Percentiles rank a stretch among this genome's conserved stretches.
Conservation (phyloP, 2,113 vertebrate species). For the Budorcas taxicolor region DNA sequence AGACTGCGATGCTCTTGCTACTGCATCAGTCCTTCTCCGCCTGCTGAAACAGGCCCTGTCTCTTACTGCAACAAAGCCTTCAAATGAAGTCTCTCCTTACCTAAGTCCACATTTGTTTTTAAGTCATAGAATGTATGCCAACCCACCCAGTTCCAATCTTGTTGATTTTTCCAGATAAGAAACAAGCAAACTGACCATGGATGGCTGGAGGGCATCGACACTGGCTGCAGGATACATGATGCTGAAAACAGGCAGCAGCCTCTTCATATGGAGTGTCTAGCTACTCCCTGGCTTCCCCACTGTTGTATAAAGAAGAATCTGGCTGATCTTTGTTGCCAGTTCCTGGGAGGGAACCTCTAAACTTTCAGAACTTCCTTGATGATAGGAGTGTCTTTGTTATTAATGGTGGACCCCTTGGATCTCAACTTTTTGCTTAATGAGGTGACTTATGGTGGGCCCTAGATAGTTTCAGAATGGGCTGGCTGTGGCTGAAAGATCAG, state of each 20-base stretch:
- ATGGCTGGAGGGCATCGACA: background rate
- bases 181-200: background rate
- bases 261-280: background rate
- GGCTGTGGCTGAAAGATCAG: background rate
- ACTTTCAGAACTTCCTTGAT: background rate
- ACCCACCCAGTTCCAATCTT: background rate
- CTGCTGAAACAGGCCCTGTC: background rate
- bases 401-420: background rate
- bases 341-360: background rate
- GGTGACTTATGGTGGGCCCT: background rate
- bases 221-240: too few relatives aligned
- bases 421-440: background rate
- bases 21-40: too few relatives aligned
- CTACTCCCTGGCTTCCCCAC: background rate
- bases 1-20: background rate
- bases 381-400: background rate
- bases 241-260: background rate
- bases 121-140: background rate
- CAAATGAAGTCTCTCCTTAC: background rate
- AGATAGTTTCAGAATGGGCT: background rate
- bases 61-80: background rate
- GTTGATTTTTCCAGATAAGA: background rate
- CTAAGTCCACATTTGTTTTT: background rate
- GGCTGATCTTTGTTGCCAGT: background rate
- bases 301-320: background rate